Conservation (phyloP, 1,140 invertebrate species). For the Nixonia krombeini region DNA sequence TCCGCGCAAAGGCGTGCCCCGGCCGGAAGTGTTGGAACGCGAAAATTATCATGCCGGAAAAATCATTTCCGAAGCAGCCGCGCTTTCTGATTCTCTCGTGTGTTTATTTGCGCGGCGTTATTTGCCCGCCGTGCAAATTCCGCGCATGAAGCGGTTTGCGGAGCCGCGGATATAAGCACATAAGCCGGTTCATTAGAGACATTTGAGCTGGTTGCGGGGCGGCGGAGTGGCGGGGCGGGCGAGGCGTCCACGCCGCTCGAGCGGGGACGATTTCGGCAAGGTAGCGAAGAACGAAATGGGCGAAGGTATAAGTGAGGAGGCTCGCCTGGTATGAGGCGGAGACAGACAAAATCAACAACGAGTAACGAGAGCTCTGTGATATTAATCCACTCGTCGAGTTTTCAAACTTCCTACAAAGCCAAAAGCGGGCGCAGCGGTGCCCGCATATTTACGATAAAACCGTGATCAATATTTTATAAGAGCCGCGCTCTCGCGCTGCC, state of each 20-base stretch:
- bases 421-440: conserved; percentile 55
- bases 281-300: conserved; percentile 44
- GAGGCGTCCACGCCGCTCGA: conserved; percentile 37
- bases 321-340: conserved; percentile 56
- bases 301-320: conserved; percentile 38
- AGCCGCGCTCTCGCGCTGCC: conserved; percentile 46
- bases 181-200: conserved; percentile 71
- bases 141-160: conserved; percentile 54
- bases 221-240: too few species aligned
- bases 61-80: conserved; percentile 29
- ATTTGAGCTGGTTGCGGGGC: conserved; percentile 65
- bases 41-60: conserved; percentile 28
- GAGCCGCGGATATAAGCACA: conserved; percentile 64
- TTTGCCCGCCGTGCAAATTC: conserved; percentile 58
- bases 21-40: conserved; percentile 23
- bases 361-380: conserved; percentile 72
- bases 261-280: conserved; percentile 30
- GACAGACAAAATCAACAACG: conserved; percentile 73
- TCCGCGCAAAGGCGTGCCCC: conserved; percentile 5
- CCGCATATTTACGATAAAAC: conserved; percentile 68
- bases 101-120: conserved; percentile 63
- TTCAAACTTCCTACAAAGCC: conserved; percentile 72
- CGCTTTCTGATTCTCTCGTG: conserved; percentile 37
- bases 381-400: conserved; percentile 73
- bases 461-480: conserved; percentile 71